These are phyloP conservation scores for Druon quercuslanigerum DNA, from an alignment of 1,140 invertebrate genomes.

Conservation along the genomic window DNA sequence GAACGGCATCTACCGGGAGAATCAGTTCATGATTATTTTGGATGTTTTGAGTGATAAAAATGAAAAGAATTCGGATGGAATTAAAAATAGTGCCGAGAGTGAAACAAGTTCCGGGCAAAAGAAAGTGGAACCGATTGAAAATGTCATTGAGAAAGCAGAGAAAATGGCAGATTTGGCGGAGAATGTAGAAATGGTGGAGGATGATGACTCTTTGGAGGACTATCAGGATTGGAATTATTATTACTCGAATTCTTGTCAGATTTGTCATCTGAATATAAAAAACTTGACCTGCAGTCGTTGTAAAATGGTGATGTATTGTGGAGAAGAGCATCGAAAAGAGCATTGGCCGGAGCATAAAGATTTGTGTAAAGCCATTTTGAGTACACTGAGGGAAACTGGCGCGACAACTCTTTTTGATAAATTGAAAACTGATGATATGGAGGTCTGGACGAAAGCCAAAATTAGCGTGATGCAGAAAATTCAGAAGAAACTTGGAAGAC, in stretches of 20 bases:
- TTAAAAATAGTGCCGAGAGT: neutral
- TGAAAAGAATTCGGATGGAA: neutral
- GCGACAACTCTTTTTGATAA: constrained; percentile 37
- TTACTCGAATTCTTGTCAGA: constrained; percentile 46
- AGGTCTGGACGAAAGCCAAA: constrained; percentile 47
- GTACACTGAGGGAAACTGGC: constrained; percentile 33
- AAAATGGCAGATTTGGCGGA: neutral
- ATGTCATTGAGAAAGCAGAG: neutral
- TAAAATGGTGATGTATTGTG: constrained; percentile 58
- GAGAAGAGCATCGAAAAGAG: constrained; percentile 53
- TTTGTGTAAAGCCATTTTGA: constrained; percentile 48
- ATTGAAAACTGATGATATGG: neutral
- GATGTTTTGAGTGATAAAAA: neutral
- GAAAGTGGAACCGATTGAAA: neutral
- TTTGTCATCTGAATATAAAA: constrained; percentile 50
- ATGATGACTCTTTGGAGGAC: neutral
- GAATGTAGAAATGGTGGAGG: neutral
- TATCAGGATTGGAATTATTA: neutral
- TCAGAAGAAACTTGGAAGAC: constrained; percentile 42
- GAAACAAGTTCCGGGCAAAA: neutral
- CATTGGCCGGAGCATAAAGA: constrained; percentile 59
- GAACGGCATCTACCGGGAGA: neutral
- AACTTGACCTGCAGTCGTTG: constrained; percentile 47
- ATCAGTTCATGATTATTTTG: neutral
- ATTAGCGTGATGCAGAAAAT: constrained; percentile 53